Conservation (phyloP, 2,113 vertebrate species). For the Paracanthobrama guichenoti region DNA sequence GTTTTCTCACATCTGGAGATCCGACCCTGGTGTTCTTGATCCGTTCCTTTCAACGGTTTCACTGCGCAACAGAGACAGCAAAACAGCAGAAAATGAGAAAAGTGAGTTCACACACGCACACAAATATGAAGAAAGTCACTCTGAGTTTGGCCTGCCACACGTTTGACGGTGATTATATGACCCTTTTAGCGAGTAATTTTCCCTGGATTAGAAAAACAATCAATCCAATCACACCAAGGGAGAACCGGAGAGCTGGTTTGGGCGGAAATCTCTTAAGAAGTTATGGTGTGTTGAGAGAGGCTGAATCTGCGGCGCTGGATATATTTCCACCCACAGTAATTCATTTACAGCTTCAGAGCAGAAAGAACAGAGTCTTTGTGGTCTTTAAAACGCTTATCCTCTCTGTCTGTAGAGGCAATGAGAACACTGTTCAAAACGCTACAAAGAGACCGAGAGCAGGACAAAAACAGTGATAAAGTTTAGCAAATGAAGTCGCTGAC, state of each 20-base stretch:
- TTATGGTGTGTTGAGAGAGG: slow-evolving; percentile 65
- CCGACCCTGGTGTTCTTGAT: neutral
- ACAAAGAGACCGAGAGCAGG: slow-evolving; percentile 77
- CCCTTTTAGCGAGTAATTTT: slow-evolving; percentile 74
- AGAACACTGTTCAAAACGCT: slow-evolving; percentile 76
- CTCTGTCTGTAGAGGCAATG: slow-evolving; percentile 75
- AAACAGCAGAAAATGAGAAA: slow-evolving; percentile 19
- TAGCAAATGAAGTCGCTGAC: slow-evolving; percentile 95
- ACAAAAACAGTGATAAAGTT: slow-evolving; percentile 82
- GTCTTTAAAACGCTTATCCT: slow-evolving; percentile 74
- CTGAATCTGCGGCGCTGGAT: slow-evolving; percentile 55
- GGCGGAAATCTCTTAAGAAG: slow-evolving; percentile 74
- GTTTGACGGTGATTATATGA: slow-evolving; percentile 65
- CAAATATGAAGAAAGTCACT: slow-evolving; percentile 55
- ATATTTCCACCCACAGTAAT: slow-evolving; percentile 78
- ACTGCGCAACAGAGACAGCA: neutral
- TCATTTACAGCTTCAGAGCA: slow-evolving; percentile 82
- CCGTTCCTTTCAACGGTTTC: neutral
- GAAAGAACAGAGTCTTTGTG: slow-evolving; percentile 77
- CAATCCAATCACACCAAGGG: slow-evolving; percentile 72
- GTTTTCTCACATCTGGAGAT: too few relatives aligned
- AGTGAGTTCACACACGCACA: slow-evolving; percentile 22
- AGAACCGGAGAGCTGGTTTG: slow-evolving; percentile 62
- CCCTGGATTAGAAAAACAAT: slow-evolving; percentile 80
- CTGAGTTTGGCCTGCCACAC: slow-evolving; percentile 54